A percentile compares a stretch with the other conserved stretches of the same genome.
phyloP scores from a whole-genome alignment of 1,140 invertebrate species.

The Drosophila kurseongensis region DNA sequence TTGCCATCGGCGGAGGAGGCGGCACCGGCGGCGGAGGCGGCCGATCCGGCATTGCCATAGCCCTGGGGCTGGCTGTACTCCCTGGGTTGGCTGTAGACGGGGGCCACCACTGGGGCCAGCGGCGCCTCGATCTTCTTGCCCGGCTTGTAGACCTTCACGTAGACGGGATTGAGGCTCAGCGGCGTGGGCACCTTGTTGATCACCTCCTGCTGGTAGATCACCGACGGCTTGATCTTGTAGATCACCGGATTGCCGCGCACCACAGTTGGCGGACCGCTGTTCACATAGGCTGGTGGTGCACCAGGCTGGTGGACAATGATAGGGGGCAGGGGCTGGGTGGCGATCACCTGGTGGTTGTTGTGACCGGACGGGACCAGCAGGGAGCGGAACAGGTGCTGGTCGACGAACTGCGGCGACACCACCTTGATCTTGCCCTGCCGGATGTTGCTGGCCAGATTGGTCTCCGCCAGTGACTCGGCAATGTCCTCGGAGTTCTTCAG shows the following conservation, averaged over 20 bases:
- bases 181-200: conserved; percentile 83
- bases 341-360: conserved; percentile 80
- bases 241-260: conserved; percentile 80
- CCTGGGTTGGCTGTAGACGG: conserved; percentile 54
- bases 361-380: conserved; percentile 76
- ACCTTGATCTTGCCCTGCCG: conserved; percentile 81
- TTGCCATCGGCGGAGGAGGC: conserved; percentile 50
- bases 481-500: conserved; percentile 81
- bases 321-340: conserved; percentile 78
- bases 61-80: conserved; percentile 48
- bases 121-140: conserved; percentile 81
- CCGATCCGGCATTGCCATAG: conserved; percentile 45
- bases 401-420: conserved; percentile 77
- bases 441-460: conserved; percentile 76
- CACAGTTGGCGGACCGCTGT: conserved; percentile 77
- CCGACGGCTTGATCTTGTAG: conserved; percentile 80
- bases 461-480: conserved; percentile 75
- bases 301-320: conserved; percentile 81
- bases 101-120: conserved; percentile 71
- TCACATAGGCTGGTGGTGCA: conserved; percentile 73
- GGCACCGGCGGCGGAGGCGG: conserved; percentile 40
- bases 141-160: conserved; percentile 83
- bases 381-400: conserved; percentile 77
- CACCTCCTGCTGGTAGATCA: conserved; percentile 83
- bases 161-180: conserved; percentile 78